These are phyloP conservation scores for Deladenus siricidicola DNA, from an alignment of 2,888 invertebrate species.

Conservation along the genomic window DNA sequence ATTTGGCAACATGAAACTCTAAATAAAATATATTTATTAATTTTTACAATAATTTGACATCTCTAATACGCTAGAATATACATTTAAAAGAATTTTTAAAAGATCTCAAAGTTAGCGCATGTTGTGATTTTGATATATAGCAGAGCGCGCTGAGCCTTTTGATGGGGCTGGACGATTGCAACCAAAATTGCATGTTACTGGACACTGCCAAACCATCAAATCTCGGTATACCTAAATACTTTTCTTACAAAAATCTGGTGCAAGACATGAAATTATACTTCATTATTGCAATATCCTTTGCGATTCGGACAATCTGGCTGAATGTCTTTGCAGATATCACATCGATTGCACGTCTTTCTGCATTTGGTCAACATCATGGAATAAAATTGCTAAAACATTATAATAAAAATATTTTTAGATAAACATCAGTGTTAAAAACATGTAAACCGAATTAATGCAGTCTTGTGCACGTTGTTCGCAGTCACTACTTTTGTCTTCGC, in stretches of 20 bases:
- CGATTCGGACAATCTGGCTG: background rate
- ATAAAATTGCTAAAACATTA: too few relatives aligned
- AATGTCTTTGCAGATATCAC: background rate
- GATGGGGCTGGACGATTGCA: too few relatives aligned
- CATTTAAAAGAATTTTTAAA: too few relatives aligned
- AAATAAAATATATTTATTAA: too few relatives aligned
- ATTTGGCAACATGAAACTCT: too few relatives aligned
- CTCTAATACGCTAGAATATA: too few relatives aligned
- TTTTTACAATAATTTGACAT: too few relatives aligned
- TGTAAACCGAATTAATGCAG: background rate
- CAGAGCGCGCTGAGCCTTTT: too few relatives aligned
- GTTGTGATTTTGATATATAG: too few relatives aligned
- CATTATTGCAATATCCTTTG: background rate
- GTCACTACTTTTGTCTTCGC: background rate
- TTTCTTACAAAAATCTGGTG: background rate
- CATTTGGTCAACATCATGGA: background rate
- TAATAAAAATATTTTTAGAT: too few relatives aligned
- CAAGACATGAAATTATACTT: background rate
- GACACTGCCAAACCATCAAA: conserved; percentile 16
- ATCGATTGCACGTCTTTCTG: background rate
- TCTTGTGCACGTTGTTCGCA: background rate
- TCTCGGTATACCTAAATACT: conserved; percentile 8
- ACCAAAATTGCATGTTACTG: conserved; percentile 5
- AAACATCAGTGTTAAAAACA: background rate
- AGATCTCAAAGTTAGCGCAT: too few relatives aligned